These are phyloP conservation scores for Ailurus styani DNA, from an alignment of 2,113 vertebrate species.

Conservation along the genomic window DNA sequence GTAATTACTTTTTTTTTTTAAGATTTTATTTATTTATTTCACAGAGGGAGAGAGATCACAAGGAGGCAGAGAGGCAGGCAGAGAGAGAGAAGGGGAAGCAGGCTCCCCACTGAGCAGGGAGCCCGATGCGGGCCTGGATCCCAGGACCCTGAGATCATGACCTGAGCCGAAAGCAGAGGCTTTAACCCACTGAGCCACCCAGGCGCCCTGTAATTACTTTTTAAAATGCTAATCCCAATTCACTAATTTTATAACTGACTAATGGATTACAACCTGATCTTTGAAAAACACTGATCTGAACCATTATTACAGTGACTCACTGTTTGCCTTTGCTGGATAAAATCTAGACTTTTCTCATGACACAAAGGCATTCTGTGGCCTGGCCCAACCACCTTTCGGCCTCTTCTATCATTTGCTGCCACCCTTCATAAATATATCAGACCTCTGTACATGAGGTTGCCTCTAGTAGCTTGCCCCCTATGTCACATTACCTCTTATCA, in stretches of 20 bases:
- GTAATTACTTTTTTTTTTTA: not conserved
- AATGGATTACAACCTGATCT: not conserved
- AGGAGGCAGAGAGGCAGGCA: no score
- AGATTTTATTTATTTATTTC: no score
- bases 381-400: not conserved
- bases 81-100: no score
- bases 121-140: no score
- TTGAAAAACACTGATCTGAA: not conserved
- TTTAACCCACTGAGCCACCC: no score
- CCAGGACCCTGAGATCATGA: no score
- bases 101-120: no score
- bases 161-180: no score
- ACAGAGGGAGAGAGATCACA: no score
- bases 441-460: not conserved
- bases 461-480: not conserved
- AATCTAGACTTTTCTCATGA: not conserved
- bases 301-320: not conserved
- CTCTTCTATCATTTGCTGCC: not conserved
- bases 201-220: not conserved
- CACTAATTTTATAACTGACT: not conserved
- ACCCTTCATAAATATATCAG: not conserved
- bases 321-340: not conserved
- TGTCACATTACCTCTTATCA: not conserved
- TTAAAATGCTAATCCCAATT: not conserved
- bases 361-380: not conserved